Evolutionary conservation across 2,888 invertebrate species (phyloP).

Genomic region (Colletes collaris): DNA sequence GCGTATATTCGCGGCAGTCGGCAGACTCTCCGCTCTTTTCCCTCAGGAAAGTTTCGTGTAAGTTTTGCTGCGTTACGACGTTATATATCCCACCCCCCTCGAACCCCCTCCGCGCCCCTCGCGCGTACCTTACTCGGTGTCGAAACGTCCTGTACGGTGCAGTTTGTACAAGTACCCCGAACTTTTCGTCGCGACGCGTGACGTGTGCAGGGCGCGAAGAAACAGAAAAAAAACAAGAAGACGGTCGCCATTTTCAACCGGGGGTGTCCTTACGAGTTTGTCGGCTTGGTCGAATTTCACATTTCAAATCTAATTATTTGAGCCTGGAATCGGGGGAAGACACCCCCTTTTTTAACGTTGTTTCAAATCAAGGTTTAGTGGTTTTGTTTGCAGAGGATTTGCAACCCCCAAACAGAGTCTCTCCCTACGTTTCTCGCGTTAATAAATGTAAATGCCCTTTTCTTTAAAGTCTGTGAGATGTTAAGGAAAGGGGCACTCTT

Average conservation of each 20-base stretch:
- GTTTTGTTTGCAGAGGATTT: no score
- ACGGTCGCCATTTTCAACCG: conserved; percentile 15
- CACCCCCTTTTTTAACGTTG: no score
- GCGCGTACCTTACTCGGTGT: conserved; percentile 55
- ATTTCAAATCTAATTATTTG: no score
- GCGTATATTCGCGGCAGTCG: conserved; percentile 55
- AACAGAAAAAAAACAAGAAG: conserved; percentile 19
- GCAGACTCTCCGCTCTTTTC: conserved; percentile 58
- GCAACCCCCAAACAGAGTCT: no score
- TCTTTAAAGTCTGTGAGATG: no score
- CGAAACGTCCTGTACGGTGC: conserved; percentile 71
- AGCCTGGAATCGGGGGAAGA: no score
- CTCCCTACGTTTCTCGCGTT: no score
- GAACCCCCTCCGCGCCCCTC: conserved; percentile 5
- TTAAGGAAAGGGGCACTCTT: no score
- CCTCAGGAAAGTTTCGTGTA: conserved; percentile 70
- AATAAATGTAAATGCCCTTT: no score
- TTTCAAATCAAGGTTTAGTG: no score
- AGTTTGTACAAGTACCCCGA: conserved; percentile 75
- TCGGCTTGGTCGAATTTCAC: not conserved
- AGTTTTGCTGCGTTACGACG: conserved; percentile 69
- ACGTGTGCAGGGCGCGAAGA: conserved; percentile 36
- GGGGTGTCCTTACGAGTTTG: conserved; percentile 5
- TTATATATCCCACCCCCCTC: conserved; percentile 49
- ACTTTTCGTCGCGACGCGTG: conserved; percentile 71